These are phyloP conservation scores for Neodiprion virginianus DNA, from an alignment of 1,140 invertebrate species.

Conservation along the genomic window DNA sequence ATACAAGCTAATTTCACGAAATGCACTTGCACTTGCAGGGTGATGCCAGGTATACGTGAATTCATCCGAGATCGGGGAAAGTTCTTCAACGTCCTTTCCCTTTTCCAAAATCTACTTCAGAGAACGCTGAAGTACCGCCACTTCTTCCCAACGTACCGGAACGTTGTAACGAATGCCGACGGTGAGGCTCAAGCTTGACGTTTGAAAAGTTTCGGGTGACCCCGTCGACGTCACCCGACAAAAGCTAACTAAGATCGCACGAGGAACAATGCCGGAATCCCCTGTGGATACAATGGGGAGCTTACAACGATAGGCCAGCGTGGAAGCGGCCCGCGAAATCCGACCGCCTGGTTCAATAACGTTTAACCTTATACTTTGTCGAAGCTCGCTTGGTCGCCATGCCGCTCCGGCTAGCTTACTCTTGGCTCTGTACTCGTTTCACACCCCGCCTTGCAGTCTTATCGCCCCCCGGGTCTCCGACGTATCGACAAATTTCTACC, in stretches of 20 bases:
- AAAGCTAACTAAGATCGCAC: neutral
- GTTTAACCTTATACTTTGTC: neutral
- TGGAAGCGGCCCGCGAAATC: neutral
- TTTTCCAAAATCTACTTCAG: slow-evolving; percentile 18
- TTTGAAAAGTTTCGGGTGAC: neutral
- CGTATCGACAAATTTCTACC: too few species aligned
- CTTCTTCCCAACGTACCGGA: slow-evolving; percentile 29
- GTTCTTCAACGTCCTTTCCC: neutral
- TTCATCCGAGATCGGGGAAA: neutral
- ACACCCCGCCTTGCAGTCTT: too few species aligned
- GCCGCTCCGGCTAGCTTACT: too few species aligned
- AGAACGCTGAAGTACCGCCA: slow-evolving; percentile 28
- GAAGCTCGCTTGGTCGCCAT: too few species aligned
- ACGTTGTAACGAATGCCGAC: slow-evolving; percentile 45
- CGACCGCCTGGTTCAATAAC: neutral
- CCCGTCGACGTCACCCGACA: neutral
- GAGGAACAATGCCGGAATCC: neutral
- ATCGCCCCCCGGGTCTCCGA: too few species aligned
- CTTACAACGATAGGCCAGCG: neutral
- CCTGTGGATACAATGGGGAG: neutral
- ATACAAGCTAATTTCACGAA: neutral
- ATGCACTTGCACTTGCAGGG: neutral
- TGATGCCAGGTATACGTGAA: neutral
- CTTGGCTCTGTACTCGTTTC: too few species aligned
- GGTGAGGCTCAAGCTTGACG: slow-evolving; percentile 39